Percentiles rank a stretch among this genome's conserved stretches.
Conservation (phyloP, 2,797 vertebrate genomes). For the Poeciliopsis presidionis region DNA sequence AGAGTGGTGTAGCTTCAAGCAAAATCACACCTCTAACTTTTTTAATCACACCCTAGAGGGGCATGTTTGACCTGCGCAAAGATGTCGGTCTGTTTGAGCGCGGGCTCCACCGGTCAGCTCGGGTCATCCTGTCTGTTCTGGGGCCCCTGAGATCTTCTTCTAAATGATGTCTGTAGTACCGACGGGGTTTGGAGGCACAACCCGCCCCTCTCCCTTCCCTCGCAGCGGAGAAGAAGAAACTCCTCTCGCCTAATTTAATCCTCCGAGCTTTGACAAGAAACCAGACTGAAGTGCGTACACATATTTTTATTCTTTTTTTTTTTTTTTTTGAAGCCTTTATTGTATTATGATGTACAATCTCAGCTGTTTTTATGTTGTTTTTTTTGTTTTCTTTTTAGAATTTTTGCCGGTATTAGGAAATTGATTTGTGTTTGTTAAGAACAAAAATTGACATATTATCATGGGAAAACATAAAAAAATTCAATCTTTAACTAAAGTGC, state of each 20-base stretch:
- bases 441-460: not conserved
- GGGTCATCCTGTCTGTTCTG: constrained; percentile 50
- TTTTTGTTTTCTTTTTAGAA: not conserved
- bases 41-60: constrained; percentile 73
- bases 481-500: not conserved
- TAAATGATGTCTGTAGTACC: constrained; percentile 52
- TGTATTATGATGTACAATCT: not conserved
- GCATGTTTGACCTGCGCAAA: constrained; percentile 58
- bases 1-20: constrained; percentile 45
- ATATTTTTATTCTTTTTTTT: not conserved
- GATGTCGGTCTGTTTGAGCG: constrained; percentile 47
- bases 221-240: constrained; percentile 35
- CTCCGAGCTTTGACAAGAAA: constrained; percentile 67
- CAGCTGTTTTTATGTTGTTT: not conserved
- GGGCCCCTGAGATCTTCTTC: constrained; percentile 48
- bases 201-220: constrained; percentile 44
- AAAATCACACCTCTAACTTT: constrained; percentile 65
- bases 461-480: not conserved
- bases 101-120: constrained; percentile 42
- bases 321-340: not conserved
- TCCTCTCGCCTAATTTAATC: constrained; percentile 71
- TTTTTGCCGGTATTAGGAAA: not conserved
- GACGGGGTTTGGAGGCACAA: constrained; percentile 54
- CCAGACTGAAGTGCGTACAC: constrained; percentile 36
- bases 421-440: not conserved